These are phyloP conservation scores for Bambusicola thoracicus DNA, from an alignment of 2,113 vertebrate species.

Conservation along the genomic window DNA sequence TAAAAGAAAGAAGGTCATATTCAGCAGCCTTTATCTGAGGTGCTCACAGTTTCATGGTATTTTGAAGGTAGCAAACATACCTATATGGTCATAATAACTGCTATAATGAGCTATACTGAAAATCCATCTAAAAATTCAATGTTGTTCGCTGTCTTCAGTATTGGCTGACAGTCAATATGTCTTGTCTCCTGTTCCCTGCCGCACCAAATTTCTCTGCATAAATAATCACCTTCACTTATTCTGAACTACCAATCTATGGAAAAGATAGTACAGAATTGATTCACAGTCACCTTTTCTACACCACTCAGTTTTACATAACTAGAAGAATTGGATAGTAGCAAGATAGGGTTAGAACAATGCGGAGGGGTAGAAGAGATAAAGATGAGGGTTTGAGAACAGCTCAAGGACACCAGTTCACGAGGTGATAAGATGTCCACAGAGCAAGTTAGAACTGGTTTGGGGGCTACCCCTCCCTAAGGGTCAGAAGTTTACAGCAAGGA, in stretches of 20 bases:
- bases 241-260: background rate
- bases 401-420: no score
- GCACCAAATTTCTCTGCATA: background rate
- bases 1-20: accelerated
- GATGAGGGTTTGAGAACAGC: no score
- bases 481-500: no score
- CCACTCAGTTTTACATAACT: background rate
- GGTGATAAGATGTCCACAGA: no score
- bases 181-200: background rate
- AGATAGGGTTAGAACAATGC: no score
- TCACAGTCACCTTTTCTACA: background rate
- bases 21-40: background rate
- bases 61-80: background rate
- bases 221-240: background rate
- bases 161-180: background rate
- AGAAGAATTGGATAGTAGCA: no score
- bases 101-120: background rate
- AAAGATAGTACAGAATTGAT: background rate
- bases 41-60: background rate
- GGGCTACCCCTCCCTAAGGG: no score
- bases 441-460: no score
- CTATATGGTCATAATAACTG: background rate
- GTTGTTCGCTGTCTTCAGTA: background rate
- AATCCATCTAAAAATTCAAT: background rate
- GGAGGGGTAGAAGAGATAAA: no score